phyloP scores from a whole-genome alignment of 2,113 vertebrate genomes.

The Salvelinus sp. region DNA sequence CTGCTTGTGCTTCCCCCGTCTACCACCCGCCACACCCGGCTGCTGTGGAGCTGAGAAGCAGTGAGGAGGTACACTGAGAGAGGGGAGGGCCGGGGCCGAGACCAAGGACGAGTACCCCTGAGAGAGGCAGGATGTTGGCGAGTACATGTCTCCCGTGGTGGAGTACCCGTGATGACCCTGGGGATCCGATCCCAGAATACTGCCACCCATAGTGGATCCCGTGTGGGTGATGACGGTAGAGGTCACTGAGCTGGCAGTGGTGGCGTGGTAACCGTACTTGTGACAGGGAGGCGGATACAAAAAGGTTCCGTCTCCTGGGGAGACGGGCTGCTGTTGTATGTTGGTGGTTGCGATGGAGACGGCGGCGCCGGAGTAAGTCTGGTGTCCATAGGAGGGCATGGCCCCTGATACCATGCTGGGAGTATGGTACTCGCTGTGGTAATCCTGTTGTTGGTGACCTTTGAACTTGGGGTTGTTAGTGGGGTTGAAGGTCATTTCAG shows the following conservation, averaged over 20 bases:
- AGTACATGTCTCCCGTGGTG: constrained; percentile 41
- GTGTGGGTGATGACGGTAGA: constrained; percentile 76
- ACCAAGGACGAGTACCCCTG: constrained; percentile 52
- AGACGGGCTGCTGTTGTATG: constrained; percentile 37
- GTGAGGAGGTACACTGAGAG: constrained; percentile 37
- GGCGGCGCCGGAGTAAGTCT: constrained; percentile 51
- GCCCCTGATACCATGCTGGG: constrained; percentile 46
- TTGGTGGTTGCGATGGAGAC: constrained; percentile 39
- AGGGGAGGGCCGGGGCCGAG: constrained; percentile 48
- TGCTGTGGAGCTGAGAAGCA: constrained; percentile 70
- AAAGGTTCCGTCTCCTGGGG: constrained; percentile 52
- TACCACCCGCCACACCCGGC: constrained; percentile 20
- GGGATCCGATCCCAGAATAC: constrained; percentile 21
- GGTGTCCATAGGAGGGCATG: constrained; percentile 23
- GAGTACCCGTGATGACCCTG: constrained; percentile 62
- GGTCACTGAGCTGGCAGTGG: constrained; percentile 36
- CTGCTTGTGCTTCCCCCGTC: constrained; percentile 59
- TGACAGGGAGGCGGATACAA: constrained; percentile 61
- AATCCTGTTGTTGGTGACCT: constrained; percentile 45
- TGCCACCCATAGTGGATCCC: constrained; percentile 55
- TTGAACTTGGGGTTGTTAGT: constrained; percentile 47
- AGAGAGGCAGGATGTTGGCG: constrained; percentile 48
- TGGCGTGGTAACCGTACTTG: constrained; percentile 62
- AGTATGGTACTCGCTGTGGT: constrained; percentile 48
- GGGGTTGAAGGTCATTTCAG: constrained; percentile 45